Conservation (phyloP, 1,140 invertebrate species). For the Semibalanus balanoides region DNA sequence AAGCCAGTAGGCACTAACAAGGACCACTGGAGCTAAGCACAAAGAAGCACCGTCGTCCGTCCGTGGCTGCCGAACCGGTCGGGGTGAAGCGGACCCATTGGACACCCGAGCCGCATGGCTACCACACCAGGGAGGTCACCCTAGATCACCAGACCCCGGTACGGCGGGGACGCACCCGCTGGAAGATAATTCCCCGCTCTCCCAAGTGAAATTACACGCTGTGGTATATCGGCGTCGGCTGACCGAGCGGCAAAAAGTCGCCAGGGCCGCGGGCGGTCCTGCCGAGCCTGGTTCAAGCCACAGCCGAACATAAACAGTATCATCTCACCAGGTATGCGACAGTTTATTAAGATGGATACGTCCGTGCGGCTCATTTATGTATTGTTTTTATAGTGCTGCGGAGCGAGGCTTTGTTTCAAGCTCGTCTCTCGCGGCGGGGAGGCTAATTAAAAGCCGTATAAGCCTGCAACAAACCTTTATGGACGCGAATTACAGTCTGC, state of each 20-base stretch:
- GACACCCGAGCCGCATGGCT: not conserved
- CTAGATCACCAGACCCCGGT: not conserved
- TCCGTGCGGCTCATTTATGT: not conserved
- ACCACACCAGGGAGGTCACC: not conserved
- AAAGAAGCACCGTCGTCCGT: not conserved
- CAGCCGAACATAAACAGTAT: not conserved
- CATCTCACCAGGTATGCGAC: not conserved
- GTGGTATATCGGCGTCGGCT: not conserved
- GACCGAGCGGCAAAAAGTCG: not conserved
- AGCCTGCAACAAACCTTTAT: not conserved
- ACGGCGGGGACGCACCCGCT: not conserved
- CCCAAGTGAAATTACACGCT: not conserved
- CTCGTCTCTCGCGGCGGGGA: not conserved
- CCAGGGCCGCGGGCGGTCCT: no score
- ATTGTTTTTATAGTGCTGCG: not conserved
- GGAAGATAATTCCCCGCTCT: not conserved
- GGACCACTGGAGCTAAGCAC: not conserved
- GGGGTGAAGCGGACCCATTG: not conserved
- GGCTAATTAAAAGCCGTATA: not conserved
- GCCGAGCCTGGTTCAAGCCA: not conserved
- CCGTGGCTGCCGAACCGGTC: no score
- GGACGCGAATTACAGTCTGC: not conserved
- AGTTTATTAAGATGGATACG: slow-evolving; percentile 1
- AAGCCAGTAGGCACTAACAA: no score
- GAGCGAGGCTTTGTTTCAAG: not conserved